These are phyloP conservation scores for Drosophila ananassae DNA, from an alignment of 1,140 invertebrate genomes.

Conservation along the genomic window DNA sequence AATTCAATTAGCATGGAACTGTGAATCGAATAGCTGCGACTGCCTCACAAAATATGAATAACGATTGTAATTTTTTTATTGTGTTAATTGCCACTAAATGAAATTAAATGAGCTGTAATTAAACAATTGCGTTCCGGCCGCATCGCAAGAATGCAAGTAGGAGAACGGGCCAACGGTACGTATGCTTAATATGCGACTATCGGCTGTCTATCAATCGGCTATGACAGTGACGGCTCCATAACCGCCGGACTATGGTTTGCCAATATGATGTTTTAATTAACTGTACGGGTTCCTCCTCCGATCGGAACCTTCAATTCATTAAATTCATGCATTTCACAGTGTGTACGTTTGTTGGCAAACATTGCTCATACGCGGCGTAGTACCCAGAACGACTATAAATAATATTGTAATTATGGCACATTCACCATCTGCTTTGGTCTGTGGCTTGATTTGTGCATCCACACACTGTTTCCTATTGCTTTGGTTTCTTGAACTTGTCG, in stretches of 20 bases:
- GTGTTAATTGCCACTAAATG: conserved; percentile 59
- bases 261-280: conserved; percentile 36
- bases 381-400: conserved; percentile 25
- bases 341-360: neutral
- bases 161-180: conserved; percentile 4
- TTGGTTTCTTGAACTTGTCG: conserved; percentile 44
- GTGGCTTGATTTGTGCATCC: neutral
- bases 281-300: conserved; percentile 2
- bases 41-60: conserved; percentile 40
- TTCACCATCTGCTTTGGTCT: conserved; percentile 1
- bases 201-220: conserved; percentile 11
- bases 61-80: conserved; percentile 31
- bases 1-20: conserved; percentile 58
- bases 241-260: neutral
- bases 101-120: conserved; percentile 52
- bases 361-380: conserved; percentile 26
- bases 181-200: conserved; percentile 30
- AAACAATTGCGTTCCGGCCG: conserved; percentile 28
- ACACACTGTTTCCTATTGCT: conserved; percentile 4
- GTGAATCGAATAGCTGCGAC: conserved; percentile 15
- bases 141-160: conserved; percentile 2
- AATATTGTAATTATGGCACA: conserved; percentile 15
- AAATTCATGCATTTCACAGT: conserved; percentile 7
- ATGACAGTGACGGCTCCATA: conserved; percentile 31
- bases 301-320: conserved; percentile 9